Base-by-base conservation (phyloP, 2,113 vertebrate species). In the Anoura caudifer region DNA sequence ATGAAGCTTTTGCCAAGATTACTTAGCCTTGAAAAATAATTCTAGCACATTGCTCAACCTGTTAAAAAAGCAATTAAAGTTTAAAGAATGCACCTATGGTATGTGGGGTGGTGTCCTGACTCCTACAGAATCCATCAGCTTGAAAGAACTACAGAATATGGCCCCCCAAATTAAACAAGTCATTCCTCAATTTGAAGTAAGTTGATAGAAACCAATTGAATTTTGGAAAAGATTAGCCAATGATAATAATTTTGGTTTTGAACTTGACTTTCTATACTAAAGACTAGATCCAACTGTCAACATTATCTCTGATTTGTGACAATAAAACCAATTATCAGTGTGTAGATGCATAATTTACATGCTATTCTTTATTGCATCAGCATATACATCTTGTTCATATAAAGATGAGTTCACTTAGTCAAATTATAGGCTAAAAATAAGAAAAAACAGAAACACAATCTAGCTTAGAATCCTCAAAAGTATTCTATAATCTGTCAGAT, bases 351-450 rank as follows among this genome's bases (percentile, higher is more conserved):
- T 63, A 70, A 90, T 36, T 87, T 95, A 54, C 12, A 17, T 67
- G 73, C 19, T 54, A 56, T 52, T 93, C 50, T 52, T 91, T 41
- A 70, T 87, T 91, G 12, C 7, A 70, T 70, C 12, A 84, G 28
- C 50, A 90, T 16, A 59, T 36, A 7, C 26, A 91, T 86, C 38
- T 73, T 83, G 59, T 90, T 94, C 52, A 56, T 82, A 77, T 83
- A 90, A 95, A 82, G 8, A 79, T 73, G 20, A 72, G 61, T 65
- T 89, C 19, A 92, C 43, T 89, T 87, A 59, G n/a, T 77, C 69
- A 56, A 89, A 93, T 70, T 67, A 50, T 41, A 87, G 86, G n/a
- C 31, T 92, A 84, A 88, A 89, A 87, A 52, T 95, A 59, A 91
- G 43, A 77, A 12, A 76, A n/a, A 63, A 38, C 2, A 87, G 67